Base-by-base conservation (phyloP, 2,888 invertebrate species). In the Synanthedon vespiformis region DNA sequence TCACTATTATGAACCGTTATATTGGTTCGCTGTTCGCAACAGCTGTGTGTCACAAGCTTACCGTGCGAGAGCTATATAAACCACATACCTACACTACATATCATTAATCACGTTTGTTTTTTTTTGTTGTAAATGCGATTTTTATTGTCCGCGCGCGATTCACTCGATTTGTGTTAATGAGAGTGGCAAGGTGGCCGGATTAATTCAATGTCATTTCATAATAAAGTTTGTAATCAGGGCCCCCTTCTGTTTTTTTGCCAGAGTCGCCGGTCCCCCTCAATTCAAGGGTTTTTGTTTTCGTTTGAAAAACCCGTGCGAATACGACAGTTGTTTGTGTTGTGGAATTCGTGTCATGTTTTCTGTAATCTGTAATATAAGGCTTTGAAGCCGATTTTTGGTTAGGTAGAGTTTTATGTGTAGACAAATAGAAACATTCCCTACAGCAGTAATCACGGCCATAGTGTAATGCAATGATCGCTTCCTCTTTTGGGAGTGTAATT, bases 141-240 rank as follows among this genome's bases (percentile, higher is more conserved):
- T 83, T 81, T 79, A 83, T 80, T 84, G 77, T 79, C 66, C 67
- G 68, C 65, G 65, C 65, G 65, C 72, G 70, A 72, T 61, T 70
- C 68, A 70, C 66, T 77, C 74, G 80, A 79, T 82, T 80, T 77
- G 76, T 70, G 73, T 67, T 85, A 83, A 84, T 83, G 83, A 74
- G 70, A 65, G 69, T 72, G 72, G 68, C 81, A 81, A 83, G 83
- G 80, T 81, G 84, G 81, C 72, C 74, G 65, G 68, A 73, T 76
- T 77, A 75, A 77, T 80, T 72, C 78, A 80, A 76, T 81, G 80
- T 80, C 79, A 77, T 76, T 80, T 75, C 68, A 70, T 70, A 73
- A 72, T 72, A 72, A 67, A 69, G 58, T 70, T 68, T 62, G 70
- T 72, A 69, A 69, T 71, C 68, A 64, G 65, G 58, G 61, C 58